Evolutionary conservation across 2,888 invertebrate species (phyloP), one percentile per base, ranked within the genome.

Genomic region (Microchrysa polita): DNA sequence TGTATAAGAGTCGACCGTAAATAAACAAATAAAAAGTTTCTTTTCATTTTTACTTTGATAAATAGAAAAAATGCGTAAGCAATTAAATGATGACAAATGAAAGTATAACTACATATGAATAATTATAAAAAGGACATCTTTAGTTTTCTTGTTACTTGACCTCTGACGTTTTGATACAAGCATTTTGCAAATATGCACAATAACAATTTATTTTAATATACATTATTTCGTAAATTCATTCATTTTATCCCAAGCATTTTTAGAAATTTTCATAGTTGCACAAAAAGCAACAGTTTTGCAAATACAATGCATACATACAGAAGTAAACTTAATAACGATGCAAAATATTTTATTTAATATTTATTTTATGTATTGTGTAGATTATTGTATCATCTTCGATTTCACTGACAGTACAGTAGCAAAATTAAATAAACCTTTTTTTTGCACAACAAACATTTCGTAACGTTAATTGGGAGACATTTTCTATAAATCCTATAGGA

Each of bases 261-360:
- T 5, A 16, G 22, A 10, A 27, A 2, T 67, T 55, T 69, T 69
- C 27, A 34, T 57, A 42, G 69, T 69, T 69, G 69, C 69, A 69
- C 69, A 69, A 69, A 69, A 69, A 69, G 69, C 69, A 69, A 69
- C 69, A 67, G 67, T 67, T 27, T 53, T 67, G 42, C 40, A 23
- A 34, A 69, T 40, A 69, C 69, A 69, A 34, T 69, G 57, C 69
- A 55, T 55, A 55, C 55, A 55, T 55, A 55, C 40, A 20, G 42
- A 40, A 69, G 40, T 69, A 16, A 69, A 69, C 57, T 65, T 44
- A 65, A 69, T 53, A 59, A 52, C 40, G 18, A 57, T 40, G 69
- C 20, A 55, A 23, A 53, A 53, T 40, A 44, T 67, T 27, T 48
- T 5, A n/a, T 48, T 5, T 48, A 4, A 48, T 48, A 48, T 4